Conservation (phyloP, 2,888 invertebrate genomes). For the Saturnia pavonia region DNA sequence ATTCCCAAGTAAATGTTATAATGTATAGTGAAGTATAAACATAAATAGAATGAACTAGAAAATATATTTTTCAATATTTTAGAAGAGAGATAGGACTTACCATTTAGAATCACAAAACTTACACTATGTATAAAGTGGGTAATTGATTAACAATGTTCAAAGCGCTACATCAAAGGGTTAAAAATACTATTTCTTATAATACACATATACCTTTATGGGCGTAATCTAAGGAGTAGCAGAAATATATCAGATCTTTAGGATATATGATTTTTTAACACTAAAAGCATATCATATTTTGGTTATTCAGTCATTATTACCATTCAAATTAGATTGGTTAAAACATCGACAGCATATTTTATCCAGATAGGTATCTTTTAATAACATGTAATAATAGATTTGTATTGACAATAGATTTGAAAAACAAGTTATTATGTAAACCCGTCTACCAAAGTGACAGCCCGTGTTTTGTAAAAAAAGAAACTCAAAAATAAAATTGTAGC, state of each 20-base stretch:
- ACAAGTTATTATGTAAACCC: not conserved
- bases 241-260: slow-evolving; percentile 9
- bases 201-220: slow-evolving; percentile 3
- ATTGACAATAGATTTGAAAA: not conserved
- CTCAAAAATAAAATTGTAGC: not conserved
- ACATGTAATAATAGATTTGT: not conserved
- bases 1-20: not conserved
- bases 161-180: slow-evolving; percentile 62
- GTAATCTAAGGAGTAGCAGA: not conserved
- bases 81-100: slow-evolving; percentile 60
- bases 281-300: not conserved
- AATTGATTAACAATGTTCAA: slow-evolving; percentile 54
- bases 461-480: not conserved
- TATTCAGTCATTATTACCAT: not conserved
- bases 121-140: slow-evolving; percentile 60
- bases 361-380: not conserved
- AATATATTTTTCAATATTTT: slow-evolving; percentile 36
- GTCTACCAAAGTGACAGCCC: not conserved
- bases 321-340: not conserved
- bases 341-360: not conserved
- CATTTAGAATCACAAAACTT: slow-evolving; percentile 67
- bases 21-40: slow-evolving; percentile 9
- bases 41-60: slow-evolving; percentile 10
- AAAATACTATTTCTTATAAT: slow-evolving; percentile 44
- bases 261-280: slow-evolving; percentile 5